Evolutionary conservation across 2,888 invertebrate genomes (phyloP).

Genomic region (Sphaerophoria taeniata): DNA sequence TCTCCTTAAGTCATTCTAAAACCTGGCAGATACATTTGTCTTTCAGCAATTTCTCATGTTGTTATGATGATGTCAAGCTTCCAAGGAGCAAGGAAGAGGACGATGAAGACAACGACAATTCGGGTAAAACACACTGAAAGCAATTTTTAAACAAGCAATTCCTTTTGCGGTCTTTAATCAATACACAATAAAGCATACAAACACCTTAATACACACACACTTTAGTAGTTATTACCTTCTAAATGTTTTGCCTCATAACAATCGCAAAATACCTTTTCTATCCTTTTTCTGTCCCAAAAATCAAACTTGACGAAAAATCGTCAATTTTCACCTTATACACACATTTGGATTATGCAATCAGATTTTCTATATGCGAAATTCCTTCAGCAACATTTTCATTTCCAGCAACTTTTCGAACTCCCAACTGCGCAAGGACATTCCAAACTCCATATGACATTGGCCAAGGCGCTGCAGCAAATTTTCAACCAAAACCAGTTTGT

Average conservation of each 20-base stretch:
- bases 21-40: not conserved
- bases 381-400: slow-evolving; percentile 54
- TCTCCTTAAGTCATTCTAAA: slow-evolving; percentile 2
- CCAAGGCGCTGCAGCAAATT: not conserved
- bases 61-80: slow-evolving; percentile 1
- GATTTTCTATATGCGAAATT: not conserved
- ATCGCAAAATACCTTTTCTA: not conserved
- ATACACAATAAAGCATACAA: slow-evolving; percentile 33
- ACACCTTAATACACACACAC: not conserved
- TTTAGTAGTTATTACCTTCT: slow-evolving; percentile 20
- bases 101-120: not conserved
- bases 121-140: slow-evolving; percentile 18
- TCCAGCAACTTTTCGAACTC: slow-evolving; percentile 64
- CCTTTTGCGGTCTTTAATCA: slow-evolving; percentile 54
- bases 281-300: slow-evolving; percentile 32
- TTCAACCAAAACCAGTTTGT: slow-evolving; percentile 22
- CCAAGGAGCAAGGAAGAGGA: not conserved
- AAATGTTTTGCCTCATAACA: slow-evolving; percentile 36
- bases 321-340: slow-evolving; percentile 36
- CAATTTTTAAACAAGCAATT: slow-evolving; percentile 41
- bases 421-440: slow-evolving; percentile 44
- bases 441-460: not conserved
- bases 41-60: not conserved
- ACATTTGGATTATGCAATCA: slow-evolving; percentile 64
- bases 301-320: slow-evolving; percentile 56